Percentiles rank a stretch among this genome's conserved stretches.
These are phyloP conservation scores for Drosophila nebulosa DNA, from an alignment of 1,140 invertebrate genomes.

Conservation along the genomic window DNA sequence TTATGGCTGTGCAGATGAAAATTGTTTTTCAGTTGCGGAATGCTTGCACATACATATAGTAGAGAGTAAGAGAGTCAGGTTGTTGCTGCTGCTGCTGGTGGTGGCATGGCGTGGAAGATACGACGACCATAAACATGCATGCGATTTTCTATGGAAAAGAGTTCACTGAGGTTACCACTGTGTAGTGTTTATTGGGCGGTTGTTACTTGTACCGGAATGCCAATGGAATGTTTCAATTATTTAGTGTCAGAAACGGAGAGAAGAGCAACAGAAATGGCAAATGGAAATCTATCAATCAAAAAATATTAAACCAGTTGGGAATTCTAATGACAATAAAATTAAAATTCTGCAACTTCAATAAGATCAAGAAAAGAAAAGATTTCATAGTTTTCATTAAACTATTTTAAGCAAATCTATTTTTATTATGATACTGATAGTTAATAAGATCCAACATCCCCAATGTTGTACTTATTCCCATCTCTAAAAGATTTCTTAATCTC, in stretches of 20 bases:
- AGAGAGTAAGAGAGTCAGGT: constrained; percentile 36
- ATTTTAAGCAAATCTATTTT: no score
- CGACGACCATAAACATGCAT: constrained; percentile 41
- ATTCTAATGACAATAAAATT: not conserved
- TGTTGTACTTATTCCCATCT: no score
- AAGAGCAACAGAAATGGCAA: not conserved
- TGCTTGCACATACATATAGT: not conserved
- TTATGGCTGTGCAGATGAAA: constrained; percentile 70
- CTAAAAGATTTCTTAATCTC: no score
- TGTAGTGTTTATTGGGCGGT: not conserved
- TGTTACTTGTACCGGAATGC: constrained; percentile 30
- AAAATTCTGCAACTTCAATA: not conserved
- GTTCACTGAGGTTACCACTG: constrained; percentile 37
- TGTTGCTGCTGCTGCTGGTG: constrained; percentile 1
- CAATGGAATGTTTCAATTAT: constrained; percentile 53
- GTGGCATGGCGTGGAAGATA: constrained; percentile 4
- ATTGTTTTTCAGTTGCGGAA: constrained; percentile 57
- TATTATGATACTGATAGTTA: no score
- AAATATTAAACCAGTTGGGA: not conserved
- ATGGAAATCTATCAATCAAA: not conserved
- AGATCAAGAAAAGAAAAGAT: no score
- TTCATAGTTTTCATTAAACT: no score
- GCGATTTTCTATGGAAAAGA: constrained; percentile 30
- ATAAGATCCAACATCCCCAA: no score
- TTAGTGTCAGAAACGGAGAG: constrained; percentile 20